A percentile compares a stretch with the other conserved stretches of the same genome.
Conservation (phyloP, 2,797 vertebrate genomes). For the Tadarida brasiliensis region DNA sequence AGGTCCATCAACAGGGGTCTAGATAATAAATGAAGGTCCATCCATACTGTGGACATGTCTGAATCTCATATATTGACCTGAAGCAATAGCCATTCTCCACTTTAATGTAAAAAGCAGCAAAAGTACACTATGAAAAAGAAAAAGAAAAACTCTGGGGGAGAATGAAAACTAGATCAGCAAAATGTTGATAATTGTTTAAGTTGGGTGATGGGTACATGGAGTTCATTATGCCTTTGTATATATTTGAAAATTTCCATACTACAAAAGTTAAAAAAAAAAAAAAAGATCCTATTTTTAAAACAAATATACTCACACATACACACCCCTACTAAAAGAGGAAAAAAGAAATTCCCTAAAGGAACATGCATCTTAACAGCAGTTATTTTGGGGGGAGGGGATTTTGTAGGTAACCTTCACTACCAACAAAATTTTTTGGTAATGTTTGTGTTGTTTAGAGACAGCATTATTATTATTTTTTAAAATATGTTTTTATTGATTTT, state of each 20-base stretch:
- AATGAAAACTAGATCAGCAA: neutral
- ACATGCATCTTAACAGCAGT: neutral
- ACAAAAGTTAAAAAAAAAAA: neutral
- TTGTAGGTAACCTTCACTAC: neutral
- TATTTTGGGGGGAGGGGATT: neutral
- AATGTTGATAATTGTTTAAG: neutral
- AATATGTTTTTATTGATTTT: no score
- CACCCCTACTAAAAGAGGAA: neutral
- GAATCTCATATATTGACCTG: neutral
- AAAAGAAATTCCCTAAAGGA: neutral
- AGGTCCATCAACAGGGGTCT: neutral
- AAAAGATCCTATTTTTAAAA: neutral
- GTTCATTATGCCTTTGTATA: neutral
- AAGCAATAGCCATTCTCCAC: neutral
- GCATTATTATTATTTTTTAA: neutral
- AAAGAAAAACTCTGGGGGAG: neutral
- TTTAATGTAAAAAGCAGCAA: neutral
- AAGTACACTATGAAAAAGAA: neutral
- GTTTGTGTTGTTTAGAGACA: neutral
- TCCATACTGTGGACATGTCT: neutral
- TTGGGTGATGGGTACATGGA: neutral
- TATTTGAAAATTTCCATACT: slow-evolving; percentile 54
- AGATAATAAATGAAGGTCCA: neutral
- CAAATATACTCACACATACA: neutral
- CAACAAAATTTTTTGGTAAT: neutral